phyloP scores from a whole-genome alignment of 2,113 vertebrate species.

The Arvicanthis niloticus region DNA sequence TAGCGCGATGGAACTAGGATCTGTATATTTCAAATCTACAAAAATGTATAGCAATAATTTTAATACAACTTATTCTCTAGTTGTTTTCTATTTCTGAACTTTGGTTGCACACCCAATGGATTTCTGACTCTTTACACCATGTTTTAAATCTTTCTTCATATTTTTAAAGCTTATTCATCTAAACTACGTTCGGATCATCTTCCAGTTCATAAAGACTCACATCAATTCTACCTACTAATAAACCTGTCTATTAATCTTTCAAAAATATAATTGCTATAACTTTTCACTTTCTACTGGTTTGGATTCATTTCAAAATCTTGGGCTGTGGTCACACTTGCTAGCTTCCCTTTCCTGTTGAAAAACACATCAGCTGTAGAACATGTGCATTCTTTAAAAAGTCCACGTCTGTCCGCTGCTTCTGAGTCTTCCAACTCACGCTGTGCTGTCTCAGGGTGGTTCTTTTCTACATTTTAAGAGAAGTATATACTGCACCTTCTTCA shows the following conservation, averaged over 20 bases:
- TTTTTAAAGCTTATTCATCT: background rate
- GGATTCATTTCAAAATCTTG: background rate
- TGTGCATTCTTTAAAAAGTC: background rate
- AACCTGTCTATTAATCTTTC: background rate
- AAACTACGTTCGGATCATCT: background rate
- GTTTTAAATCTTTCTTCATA: background rate
- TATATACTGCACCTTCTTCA: background rate
- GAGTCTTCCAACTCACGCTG: background rate
- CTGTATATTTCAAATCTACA: background rate
- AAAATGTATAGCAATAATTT: background rate
- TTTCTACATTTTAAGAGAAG: background rate
- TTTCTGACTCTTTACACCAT: background rate
- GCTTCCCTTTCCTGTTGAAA: background rate
- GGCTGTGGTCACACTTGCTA: background rate
- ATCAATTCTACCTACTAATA: background rate
- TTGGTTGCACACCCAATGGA: background rate
- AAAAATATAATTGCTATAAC: background rate
- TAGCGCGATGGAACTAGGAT: background rate
- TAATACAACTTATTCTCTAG: background rate
- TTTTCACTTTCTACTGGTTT: background rate
- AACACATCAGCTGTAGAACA: background rate
- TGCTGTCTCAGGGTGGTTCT: background rate
- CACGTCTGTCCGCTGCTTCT: background rate
- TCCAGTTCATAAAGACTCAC: background rate
- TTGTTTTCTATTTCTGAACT: background rate